These are phyloP conservation scores for Cyclargus thomasi DNA, from an alignment of 1,140 invertebrate species.

Conservation along the genomic window DNA sequence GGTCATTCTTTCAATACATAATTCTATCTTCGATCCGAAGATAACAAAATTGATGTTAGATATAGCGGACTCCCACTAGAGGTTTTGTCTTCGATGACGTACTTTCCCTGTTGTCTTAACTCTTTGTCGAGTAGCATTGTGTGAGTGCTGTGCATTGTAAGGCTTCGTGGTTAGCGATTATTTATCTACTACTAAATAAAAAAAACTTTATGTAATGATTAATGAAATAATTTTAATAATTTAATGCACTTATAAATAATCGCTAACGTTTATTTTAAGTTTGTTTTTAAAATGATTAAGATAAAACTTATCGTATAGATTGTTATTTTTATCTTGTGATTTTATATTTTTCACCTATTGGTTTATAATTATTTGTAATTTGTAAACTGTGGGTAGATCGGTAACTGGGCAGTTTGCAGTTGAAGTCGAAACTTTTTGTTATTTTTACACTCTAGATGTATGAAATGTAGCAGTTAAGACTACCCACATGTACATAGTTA, in stretches of 20 bases:
- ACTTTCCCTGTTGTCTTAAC: not conserved
- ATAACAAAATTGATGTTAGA: not conserved
- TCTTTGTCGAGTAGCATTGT: not conserved
- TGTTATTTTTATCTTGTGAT: slow-evolving; percentile 10
- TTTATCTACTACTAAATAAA: not conserved
- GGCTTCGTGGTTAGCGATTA: slow-evolving; percentile 5
- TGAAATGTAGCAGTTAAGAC: slow-evolving; percentile 25
- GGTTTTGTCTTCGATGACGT: not conserved
- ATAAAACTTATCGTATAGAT: slow-evolving; percentile 17
- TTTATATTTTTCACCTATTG: slow-evolving; percentile 23
- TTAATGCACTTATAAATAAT: not conserved
- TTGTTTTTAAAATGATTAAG: slow-evolving; percentile 3
- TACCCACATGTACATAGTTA: slow-evolving; percentile 40
- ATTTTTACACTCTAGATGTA: slow-evolving; percentile 2
- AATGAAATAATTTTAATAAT: slow-evolving; percentile 1
- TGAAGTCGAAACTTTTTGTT: slow-evolving; percentile 15
- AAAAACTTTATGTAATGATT: not conserved
- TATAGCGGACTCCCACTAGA: not conserved
- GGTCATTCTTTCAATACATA: not conserved
- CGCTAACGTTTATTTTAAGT: not conserved
- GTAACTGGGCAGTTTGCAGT: slow-evolving; percentile 4
- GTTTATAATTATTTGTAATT: slow-evolving; percentile 22
- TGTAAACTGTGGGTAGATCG: slow-evolving; percentile 21
- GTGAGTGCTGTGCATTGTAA: not conserved
- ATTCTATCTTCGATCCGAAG: too few species aligned